These are phyloP conservation scores for Centropyge bicolor DNA, from an alignment of 2,797 vertebrate species.

Conservation along the genomic window DNA sequence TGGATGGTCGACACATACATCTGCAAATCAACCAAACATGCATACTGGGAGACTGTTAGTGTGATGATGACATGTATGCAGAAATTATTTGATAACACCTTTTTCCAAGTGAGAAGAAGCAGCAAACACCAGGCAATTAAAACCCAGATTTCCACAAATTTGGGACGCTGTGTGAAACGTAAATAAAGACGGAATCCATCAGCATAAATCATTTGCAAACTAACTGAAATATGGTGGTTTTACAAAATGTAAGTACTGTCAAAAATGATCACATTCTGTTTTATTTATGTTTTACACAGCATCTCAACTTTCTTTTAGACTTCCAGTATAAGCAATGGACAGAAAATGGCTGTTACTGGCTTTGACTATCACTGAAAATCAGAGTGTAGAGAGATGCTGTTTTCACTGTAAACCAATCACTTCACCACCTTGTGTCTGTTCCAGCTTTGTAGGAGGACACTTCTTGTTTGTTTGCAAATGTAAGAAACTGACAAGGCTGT, in stretches of 20 bases:
- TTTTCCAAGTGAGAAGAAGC: background rate
- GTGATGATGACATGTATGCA: background rate
- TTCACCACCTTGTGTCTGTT: constrained; percentile 6
- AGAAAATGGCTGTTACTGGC: background rate
- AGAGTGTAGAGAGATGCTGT: background rate
- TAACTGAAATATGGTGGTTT: too few species aligned
- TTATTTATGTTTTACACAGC: too few species aligned
- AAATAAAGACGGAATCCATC: too few species aligned
- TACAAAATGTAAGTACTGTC: too few species aligned
- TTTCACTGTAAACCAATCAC: background rate
- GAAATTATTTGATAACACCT: background rate
- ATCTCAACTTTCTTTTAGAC: background rate
- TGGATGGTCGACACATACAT: background rate
- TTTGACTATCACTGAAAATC: background rate
- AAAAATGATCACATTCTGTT: too few species aligned
- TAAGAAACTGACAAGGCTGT: background rate
- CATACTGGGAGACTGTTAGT: background rate
- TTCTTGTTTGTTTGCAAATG: constrained; percentile 32
- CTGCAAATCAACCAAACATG: background rate
- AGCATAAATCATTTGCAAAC: too few species aligned
- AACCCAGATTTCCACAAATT: too few species aligned
- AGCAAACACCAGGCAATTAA: background rate
- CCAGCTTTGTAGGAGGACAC: constrained; percentile 12
- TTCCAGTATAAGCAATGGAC: background rate
- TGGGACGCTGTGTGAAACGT: too few species aligned